Conservation (phyloP, 2,113 vertebrate genomes). For the Hypocryptadius cinnamomeus region DNA sequence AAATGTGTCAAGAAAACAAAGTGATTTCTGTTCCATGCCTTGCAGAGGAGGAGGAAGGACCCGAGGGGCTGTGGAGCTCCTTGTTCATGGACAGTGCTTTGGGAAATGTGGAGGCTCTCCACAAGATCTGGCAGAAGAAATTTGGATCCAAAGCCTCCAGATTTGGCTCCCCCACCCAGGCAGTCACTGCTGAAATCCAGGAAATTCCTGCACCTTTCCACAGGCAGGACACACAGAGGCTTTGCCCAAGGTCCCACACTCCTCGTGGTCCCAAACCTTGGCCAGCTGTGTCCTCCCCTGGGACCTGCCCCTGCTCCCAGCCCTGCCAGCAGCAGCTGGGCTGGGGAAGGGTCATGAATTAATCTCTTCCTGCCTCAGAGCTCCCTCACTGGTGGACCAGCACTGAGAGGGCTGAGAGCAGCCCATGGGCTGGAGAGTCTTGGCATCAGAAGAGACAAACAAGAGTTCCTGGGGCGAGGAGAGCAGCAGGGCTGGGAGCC, state of each 20-base stretch:
- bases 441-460: not conserved
- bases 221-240: not conserved
- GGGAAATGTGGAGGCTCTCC: not conserved
- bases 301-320: not conserved
- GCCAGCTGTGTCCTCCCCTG: not conserved
- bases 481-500: not conserved
- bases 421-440: not conserved
- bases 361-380: not conserved
- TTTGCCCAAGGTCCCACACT: not conserved
- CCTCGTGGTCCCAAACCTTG: not conserved
- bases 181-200: not conserved
- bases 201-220: not conserved
- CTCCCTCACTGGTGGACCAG: not conserved
- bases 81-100: not conserved
- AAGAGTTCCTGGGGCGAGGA: not conserved
- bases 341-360: not conserved
- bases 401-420: not conserved
- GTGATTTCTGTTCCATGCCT: not conserved
- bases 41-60: not conserved
- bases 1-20: constrained; percentile 28
- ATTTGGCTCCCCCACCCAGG: not conserved
- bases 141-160: not conserved
- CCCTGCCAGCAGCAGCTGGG: not conserved
- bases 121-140: not conserved
- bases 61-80: not conserved